Evolutionary conservation across 2,797 vertebrate species (phyloP), one percentile per base, ranked within the genome.

Genomic region (Lagocephalus sceleratus): DNA sequence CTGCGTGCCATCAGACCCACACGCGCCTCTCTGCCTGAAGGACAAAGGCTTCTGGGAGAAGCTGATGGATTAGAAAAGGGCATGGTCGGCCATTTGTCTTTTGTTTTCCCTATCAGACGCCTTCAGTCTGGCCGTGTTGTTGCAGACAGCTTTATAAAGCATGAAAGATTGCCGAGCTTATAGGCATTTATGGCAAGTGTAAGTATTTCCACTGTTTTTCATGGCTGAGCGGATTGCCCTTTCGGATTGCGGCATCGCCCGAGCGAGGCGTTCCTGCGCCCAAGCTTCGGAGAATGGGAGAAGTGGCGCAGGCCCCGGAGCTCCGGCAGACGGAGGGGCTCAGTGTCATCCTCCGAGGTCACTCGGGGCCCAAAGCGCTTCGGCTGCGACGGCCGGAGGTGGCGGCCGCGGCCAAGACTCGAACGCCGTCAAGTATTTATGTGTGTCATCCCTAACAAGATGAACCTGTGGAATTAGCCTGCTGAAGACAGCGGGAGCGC

Each of bases 201-300:
- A 75, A 81, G 84, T 85, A 86, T 88, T 84, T 83, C 59, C 46
- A 78, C 76, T 86, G 81, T 82, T 90, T 90, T 88, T 81, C 79
- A 87, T 63, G 57, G 81, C 69, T 81, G 73, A 85, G 71, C 17
- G 60, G 80, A 52, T 83, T 80, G 83, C 86, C 88, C 88, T 90
- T 90, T 90, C 73, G 71, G 75, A 84, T 66, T 66, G 67, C 68
- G 49, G 63, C 69, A 82, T 82, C 75, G 71, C 51, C 62, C 59
- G 16, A 5, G 49, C 52, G 66, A 71, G 63, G 54, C 78, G 73
- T 78, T 78, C 76, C 25, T 41, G 75, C 68, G 12, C 78, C 81
- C 67, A 19, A 45, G 73, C 76, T 69, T 53, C 44, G 3, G 74
- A 82, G 75, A 82, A 85, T 73, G 68, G 48, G 20, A 68, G 66